These are phyloP conservation scores for Nannoperca australis DNA, from an alignment of 2,797 vertebrate genomes.

Conservation along the genomic window DNA sequence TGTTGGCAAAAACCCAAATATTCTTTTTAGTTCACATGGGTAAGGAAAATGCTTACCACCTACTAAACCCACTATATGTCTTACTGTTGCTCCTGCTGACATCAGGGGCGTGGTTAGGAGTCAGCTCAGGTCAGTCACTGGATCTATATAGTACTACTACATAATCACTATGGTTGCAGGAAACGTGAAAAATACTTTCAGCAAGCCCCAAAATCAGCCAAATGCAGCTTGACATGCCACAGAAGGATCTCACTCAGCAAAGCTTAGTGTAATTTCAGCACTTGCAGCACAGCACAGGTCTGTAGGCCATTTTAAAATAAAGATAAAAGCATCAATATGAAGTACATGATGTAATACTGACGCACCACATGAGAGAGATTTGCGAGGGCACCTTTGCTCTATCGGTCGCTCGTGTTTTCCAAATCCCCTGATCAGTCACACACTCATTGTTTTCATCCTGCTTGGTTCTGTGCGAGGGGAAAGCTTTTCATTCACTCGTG, in stretches of 20 bases:
- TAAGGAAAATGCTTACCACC: background rate
- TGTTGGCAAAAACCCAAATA: background rate
- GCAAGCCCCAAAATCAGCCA: background rate
- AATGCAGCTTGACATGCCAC: background rate
- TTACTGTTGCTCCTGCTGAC: background rate
- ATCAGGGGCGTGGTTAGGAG: constrained; percentile 32
- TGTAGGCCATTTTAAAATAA: background rate
- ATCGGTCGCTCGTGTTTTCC: background rate
- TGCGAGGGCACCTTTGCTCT: constrained; percentile 26
- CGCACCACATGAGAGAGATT: constrained; percentile 1
- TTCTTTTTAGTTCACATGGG: too few species aligned
- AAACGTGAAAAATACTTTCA: constrained; percentile 6
- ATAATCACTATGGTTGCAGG: background rate
- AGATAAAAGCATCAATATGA: constrained; percentile 10
- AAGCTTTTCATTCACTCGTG: background rate
- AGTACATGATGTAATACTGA: constrained; percentile 28
- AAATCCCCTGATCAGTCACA: constrained; percentile 7
- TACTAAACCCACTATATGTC: too few species aligned
- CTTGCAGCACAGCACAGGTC: background rate
- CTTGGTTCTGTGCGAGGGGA: constrained; percentile 1
- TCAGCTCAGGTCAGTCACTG: constrained; percentile 41
- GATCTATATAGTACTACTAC: background rate
- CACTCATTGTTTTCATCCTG: constrained; percentile 25
- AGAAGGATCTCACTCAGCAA: background rate
- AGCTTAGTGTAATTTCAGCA: background rate